Evolutionary conservation across 23 tunicate genomes (phyloP).

Genomic region (Pegea sp.): DNA sequence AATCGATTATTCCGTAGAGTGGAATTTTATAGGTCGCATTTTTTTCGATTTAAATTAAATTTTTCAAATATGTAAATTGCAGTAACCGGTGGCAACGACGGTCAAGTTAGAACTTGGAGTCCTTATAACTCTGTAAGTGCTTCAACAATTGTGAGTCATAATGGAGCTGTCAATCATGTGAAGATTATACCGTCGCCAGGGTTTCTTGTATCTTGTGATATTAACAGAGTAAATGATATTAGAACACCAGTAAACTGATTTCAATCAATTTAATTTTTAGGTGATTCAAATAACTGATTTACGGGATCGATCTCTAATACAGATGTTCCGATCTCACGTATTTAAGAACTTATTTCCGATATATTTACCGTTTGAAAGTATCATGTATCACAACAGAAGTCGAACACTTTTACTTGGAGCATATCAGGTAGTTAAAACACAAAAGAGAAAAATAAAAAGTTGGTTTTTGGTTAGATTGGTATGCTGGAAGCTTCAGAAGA

Average conservation of each 20-base stretch:
- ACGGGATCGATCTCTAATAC: conserved; percentile 42
- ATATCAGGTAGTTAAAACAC: conserved; percentile 22
- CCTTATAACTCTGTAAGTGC: conserved; percentile 61
- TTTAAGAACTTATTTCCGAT: conserved; percentile 25
- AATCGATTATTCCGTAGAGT: conserved; percentile 52
- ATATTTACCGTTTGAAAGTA: conserved; percentile 13
- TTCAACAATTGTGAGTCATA: conserved; percentile 40
- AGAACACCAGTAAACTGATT: too few relatives aligned
- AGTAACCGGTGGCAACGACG: conserved; percentile 87
- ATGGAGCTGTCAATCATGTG: conserved; percentile 39
- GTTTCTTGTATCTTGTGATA: conserved; percentile 36
- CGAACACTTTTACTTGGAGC: conserved; percentile 38
- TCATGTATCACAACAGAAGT: conserved; percentile 25
- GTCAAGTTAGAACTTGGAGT: conserved; percentile 70
- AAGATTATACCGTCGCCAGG: conserved; percentile 23
- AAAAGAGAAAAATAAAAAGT: too few relatives aligned
- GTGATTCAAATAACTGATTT: conserved; percentile 36
- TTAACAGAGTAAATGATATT: conserved; percentile 49
- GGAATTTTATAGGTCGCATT: conserved; percentile 70
- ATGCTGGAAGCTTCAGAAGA: conserved; percentile 52
- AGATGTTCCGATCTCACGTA: conserved; percentile 23
- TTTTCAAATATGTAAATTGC: neutral
- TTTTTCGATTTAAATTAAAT: neutral
- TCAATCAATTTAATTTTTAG: too few relatives aligned
- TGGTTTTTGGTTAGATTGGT: conserved; percentile 16